Conservation (phyloP, 2,113 vertebrate species). For the Fregetta grallaria region DNA sequence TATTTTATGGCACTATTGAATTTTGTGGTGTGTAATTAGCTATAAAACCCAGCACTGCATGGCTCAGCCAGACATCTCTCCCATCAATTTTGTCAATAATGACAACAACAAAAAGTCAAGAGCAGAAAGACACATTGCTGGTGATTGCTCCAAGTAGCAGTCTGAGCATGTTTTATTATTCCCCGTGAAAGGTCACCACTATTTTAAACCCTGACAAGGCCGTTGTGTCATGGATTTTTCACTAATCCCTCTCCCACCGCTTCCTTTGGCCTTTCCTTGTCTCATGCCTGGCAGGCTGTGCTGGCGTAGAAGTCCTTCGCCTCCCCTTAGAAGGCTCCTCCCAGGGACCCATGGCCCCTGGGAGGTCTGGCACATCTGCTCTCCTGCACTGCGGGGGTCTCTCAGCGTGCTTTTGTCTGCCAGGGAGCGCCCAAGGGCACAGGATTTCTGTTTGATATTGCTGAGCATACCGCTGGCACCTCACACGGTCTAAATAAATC, state of each 20-base stretch:
- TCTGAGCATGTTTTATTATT: neutral
- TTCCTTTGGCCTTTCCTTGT: neutral
- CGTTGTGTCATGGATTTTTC: neutral
- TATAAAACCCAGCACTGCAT: slow-evolving; percentile 43
- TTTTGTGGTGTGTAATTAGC: slow-evolving; percentile 66
- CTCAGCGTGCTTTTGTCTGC: neutral
- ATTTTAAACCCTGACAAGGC: slow-evolving; percentile 7
- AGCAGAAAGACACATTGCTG: neutral
- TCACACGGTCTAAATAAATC: neutral
- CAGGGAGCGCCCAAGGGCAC: neutral
- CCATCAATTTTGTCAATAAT: slow-evolving; percentile 33
- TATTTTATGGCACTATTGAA: slow-evolving; percentile 54
- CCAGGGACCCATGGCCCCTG: rapidly evolving
- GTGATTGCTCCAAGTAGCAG: neutral
- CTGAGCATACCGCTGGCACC: neutral
- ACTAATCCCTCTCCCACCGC: neutral
- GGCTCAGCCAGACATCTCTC: slow-evolving; percentile 29
- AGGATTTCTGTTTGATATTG: neutral
- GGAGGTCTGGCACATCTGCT: neutral
- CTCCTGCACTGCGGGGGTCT: neutral
- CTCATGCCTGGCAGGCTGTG: neutral
- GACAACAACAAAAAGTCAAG: slow-evolving; percentile 42
- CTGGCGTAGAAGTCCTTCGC: neutral
- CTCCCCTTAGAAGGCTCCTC: neutral
- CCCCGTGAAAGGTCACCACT: neutral